phyloP scores from a whole-genome alignment of 2,113 vertebrate species.

The Podarcis cretensis region DNA sequence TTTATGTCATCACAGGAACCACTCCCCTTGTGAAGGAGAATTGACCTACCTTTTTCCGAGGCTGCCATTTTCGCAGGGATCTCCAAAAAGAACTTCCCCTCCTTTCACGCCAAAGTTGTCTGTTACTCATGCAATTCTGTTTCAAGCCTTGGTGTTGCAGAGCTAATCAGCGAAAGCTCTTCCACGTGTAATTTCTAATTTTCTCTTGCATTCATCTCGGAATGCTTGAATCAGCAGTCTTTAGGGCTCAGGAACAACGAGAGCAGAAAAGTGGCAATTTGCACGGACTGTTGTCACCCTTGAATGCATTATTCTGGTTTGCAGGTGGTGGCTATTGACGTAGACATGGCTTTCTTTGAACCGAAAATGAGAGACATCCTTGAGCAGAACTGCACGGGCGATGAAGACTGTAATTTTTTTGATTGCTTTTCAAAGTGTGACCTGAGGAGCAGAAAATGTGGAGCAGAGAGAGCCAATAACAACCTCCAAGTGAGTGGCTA shows the following conservation, averaged over 20 bases:
- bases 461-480: slow-evolving; percentile 85
- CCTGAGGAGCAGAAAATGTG: slow-evolving; percentile 79
- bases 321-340: slow-evolving; percentile 96
- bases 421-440: slow-evolving; percentile 94
- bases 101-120: background rate
- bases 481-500: slow-evolving; percentile 89
- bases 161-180: background rate
- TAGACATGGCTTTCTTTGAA: slow-evolving; percentile 99
- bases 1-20: background rate
- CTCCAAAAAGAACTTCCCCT: background rate
- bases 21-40: background rate
- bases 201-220: background rate
- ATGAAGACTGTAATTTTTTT: slow-evolving; percentile 96
- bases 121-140: background rate
- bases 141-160: background rate
- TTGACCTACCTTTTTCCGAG: background rate
- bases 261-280: background rate
- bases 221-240: slow-evolving; percentile 10
- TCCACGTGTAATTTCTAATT: slow-evolving; percentile 17
- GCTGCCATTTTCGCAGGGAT: background rate
- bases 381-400: slow-evolving; percentile 92
- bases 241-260: slow-evolving; percentile 11
- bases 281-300: background rate
- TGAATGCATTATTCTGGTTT: slow-evolving; percentile 50
- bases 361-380: slow-evolving; percentile 97